Evolutionary conservation across 2,888 invertebrate species (phyloP), one percentile per base, ranked within the genome.

Genomic region (Philereme transversata): DNA sequence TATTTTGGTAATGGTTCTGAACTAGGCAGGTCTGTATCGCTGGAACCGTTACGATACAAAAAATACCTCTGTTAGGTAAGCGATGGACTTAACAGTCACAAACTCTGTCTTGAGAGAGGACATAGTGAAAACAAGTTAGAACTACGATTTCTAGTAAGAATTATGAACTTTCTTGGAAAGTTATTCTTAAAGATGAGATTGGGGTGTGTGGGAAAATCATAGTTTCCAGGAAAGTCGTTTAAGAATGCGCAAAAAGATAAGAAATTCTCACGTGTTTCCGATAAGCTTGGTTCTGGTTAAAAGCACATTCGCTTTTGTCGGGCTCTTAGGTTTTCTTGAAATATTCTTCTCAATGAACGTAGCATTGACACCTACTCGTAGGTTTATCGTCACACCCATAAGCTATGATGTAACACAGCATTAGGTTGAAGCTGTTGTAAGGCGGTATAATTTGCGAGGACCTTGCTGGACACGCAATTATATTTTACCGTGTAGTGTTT

Each of bases 401-500:
- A 22, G 22, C n/a, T 0, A 22, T 58, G 49, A 53, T 49, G 53
- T 53, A 43, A 59, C 51, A 44, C 47, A 11, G n/a, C 36, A 36
- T 36, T 34, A 54, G 46, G 7, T 34, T 8, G 22, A 40, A 50
- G 6, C 7, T 46, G 43, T 51, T 46, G 53, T 51, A 51, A 46
- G 22, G 5, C 36, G 50, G 50, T 51, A 55, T 41, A 35, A 53
- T 57, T 47, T 45, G 41, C 36, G 6, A 53, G 40, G 56, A 45
- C 61, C 61, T 57, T 62, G 53, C 46, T 33, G 11, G 33, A 22
- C 43, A 44, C 41, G 53, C 35, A 53, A 53, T 53, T 35, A 49
- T 40, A 8, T 49, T 52, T 57, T 61, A 62, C 47, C 62, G 50
- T 46, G 36, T 51, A 51, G 57, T 62, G 46, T 62, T 57, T 62